These are phyloP conservation scores for Pollicipes pollicipes DNA, from an alignment of 1,140 invertebrate genomes.

Conservation along the genomic window DNA sequence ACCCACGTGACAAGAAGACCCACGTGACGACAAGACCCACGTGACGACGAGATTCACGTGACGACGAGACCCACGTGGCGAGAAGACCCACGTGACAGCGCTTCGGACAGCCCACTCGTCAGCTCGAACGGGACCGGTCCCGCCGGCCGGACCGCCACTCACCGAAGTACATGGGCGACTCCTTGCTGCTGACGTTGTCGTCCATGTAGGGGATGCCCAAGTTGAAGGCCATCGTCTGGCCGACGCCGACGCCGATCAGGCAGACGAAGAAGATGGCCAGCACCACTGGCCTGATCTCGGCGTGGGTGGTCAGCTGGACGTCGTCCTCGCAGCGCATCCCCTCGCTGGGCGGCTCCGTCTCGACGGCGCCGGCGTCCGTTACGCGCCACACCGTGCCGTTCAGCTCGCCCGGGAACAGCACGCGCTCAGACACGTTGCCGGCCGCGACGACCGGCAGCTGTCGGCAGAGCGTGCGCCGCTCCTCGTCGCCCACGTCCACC, in stretches of 20 bases:
- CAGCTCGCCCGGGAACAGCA: slow-evolving; percentile 18
- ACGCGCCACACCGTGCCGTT: slow-evolving; percentile 12
- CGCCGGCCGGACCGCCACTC: slow-evolving; percentile 24
- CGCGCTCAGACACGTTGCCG: slow-evolving; percentile 16
- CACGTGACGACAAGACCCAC: too few species aligned
- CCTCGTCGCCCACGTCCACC: too few species aligned
- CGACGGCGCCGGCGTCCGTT: slow-evolving; percentile 9
- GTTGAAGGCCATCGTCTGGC: slow-evolving; percentile 62
- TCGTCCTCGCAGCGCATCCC: neutral
- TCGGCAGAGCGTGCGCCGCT: too few species aligned
- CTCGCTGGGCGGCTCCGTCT: neutral
- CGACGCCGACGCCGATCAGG: slow-evolving; percentile 72
- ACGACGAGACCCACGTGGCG: too few species aligned
- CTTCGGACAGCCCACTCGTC: too few species aligned
- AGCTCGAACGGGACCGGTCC: too few species aligned
- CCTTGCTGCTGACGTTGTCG: slow-evolving; percentile 76
- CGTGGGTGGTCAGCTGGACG: slow-evolving; percentile 9
- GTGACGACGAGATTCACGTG: too few species aligned
- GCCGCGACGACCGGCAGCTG: too few species aligned
- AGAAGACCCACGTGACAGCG: too few species aligned
- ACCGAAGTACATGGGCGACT: slow-evolving; percentile 86
- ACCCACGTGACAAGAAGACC: too few species aligned
- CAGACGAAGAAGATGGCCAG: slow-evolving; percentile 70
- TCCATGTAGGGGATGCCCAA: slow-evolving; percentile 78
- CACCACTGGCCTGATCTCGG: slow-evolving; percentile 17